Evolutionary conservation across 2,113 vertebrate species (phyloP), one percentile per base, ranked within the genome.

Genomic region (Sylvia atricapilla): DNA sequence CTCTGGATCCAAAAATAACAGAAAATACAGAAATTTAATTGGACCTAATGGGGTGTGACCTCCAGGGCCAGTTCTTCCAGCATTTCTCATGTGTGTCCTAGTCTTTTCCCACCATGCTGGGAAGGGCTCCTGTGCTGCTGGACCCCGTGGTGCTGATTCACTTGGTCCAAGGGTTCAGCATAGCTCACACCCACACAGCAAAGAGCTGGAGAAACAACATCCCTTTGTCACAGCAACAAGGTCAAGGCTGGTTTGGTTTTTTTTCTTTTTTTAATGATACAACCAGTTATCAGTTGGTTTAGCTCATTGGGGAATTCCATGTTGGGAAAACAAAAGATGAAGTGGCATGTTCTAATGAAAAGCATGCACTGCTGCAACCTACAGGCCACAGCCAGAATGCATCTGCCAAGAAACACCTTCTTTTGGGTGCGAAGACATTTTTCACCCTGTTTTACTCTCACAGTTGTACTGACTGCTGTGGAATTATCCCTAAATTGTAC

Each of bases 361-460:
- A 92, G 80, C 93, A 66, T 20, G 35, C 94, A 46, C 95, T 97
- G 95, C 95, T 97, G 95, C 94, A 25, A 97, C 93, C 94, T 96
- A 78, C 94, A 96, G 94, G 94, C 92, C 39, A 41, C 20, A 64
- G 69, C 18, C 5, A 50, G 88, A 84, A 96, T 25, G 49, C 19
- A 6, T 39, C 69, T 94, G 79, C 80, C 87, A 81, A 81, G 37
- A 87, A 89, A 78, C 16, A 35, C n/a, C 24, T 69, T 44, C 13
- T 47, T 56, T 16, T 25, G 6, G 27, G 49, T 52, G 28, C 31
- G 15, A 63, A 70, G 60, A 44, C 9, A 41, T 69, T 86, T 77
- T 58, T 41, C 23, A 20, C 27, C 46, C 6, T 0, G 1, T 70
- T 89, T 87, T 85, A 47, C 31, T 30, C 37, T 79, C 50, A 13